Conservation (phyloP, 2,797 vertebrate genomes). For the Gymnodraco acuticeps region DNA sequence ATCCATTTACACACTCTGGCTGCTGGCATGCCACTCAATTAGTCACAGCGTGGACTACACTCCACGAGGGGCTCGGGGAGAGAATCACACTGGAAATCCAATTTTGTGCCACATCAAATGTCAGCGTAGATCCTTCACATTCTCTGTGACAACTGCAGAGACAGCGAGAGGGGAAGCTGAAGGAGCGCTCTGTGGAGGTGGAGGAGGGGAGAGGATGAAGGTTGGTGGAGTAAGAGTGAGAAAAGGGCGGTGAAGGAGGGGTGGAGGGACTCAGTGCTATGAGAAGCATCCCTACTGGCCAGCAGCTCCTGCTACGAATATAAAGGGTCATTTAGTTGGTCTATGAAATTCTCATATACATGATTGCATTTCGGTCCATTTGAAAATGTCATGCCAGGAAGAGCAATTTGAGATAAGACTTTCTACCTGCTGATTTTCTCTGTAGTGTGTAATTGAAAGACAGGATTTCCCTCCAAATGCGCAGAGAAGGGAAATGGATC, state of each 20-base stretch:
- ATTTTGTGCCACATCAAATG: slow-evolving; percentile 81
- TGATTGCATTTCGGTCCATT: not conserved
- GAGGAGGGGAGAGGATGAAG: slow-evolving; percentile 40
- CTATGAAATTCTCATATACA: not conserved
- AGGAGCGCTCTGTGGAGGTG: slow-evolving; percentile 25
- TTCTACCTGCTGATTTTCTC: slow-evolving; percentile 7
- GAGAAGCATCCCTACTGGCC: slow-evolving; percentile 28
- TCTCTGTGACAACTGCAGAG: slow-evolving; percentile 61
- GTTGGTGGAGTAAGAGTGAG: slow-evolving; percentile 38
- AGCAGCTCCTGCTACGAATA: slow-evolving; percentile 23
- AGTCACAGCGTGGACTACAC: slow-evolving; percentile 79
- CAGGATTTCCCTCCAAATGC: slow-evolving; percentile 2
- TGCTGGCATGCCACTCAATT: slow-evolving; percentile 77
- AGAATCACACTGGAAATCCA: slow-evolving; percentile 76
- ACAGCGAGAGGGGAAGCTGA: slow-evolving; percentile 42
- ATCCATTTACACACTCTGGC: slow-evolving; percentile 72
- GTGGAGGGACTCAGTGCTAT: slow-evolving; percentile 9
- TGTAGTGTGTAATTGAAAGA: slow-evolving; percentile 13
- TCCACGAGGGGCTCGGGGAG: slow-evolving; percentile 63
- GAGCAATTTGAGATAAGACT: not conserved
- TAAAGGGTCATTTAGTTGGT: slow-evolving; percentile 2
- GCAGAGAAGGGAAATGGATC: not conserved
- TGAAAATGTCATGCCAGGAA: slow-evolving; percentile 16
- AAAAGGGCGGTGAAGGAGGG: slow-evolving; percentile 14
- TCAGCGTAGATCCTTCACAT: slow-evolving; percentile 73